These are phyloP conservation scores for Lepidocolaptes lacrymiger DNA, from an alignment of 2,797 vertebrate species.

Conservation along the genomic window DNA sequence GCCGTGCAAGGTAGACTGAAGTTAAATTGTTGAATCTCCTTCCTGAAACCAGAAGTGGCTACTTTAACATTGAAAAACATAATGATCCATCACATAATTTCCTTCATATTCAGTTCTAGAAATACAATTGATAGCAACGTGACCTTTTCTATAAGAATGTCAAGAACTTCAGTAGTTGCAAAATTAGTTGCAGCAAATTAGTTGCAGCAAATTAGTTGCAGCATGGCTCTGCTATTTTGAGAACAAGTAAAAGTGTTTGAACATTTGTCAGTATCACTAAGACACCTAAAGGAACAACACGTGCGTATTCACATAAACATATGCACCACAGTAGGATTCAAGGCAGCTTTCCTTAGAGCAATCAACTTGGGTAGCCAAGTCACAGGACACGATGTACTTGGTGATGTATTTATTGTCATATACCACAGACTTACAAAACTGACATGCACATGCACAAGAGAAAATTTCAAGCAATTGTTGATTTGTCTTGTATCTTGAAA, in stretches of 20 bases:
- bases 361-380: not conserved
- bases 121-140: not conserved
- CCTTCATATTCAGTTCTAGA: not conserved
- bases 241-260: not conserved
- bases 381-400: not conserved
- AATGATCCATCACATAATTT: not conserved
- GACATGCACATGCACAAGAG: not conserved
- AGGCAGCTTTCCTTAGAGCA: not conserved
- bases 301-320: not conserved
- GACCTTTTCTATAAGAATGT: not conserved
- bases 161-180: not conserved
- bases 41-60: conserved; percentile 77
- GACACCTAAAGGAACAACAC: not conserved
- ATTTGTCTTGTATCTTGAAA: not conserved
- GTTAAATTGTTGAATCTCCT: conserved; percentile 92
- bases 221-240: not conserved
- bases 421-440: not conserved
- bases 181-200: not conserved
- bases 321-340: not conserved
- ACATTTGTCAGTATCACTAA: not conserved
- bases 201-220: not conserved
- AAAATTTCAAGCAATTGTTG: not conserved
- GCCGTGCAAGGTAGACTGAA: conserved; percentile 90
- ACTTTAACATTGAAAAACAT: not conserved
- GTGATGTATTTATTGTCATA: not conserved